These are phyloP conservation scores for Amphiprion percula DNA, from an alignment of 2,113 vertebrate genomes.

Conservation along the genomic window DNA sequence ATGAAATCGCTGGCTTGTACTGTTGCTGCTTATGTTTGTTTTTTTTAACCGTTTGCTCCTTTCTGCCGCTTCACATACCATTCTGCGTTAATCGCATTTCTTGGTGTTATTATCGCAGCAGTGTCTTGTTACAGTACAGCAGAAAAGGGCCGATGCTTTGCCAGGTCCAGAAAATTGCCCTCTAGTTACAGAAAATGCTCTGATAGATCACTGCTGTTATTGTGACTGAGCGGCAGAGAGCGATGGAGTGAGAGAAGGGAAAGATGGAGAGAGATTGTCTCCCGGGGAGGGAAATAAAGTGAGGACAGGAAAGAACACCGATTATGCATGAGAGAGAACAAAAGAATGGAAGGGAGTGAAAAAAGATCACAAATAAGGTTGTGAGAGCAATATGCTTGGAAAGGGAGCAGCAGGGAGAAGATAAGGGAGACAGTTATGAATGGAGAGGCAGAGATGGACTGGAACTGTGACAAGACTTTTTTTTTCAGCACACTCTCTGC, in stretches of 20 bases:
- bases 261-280: slow-evolving; percentile 64
- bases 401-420: slow-evolving; percentile 32
- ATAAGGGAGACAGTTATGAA: slow-evolving; percentile 56
- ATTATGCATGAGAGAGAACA: slow-evolving; percentile 66
- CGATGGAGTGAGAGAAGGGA: slow-evolving; percentile 45
- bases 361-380: slow-evolving; percentile 59
- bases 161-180: slow-evolving; percentile 62
- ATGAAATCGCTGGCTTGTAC: slow-evolving; percentile 42
- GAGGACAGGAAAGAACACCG: slow-evolving; percentile 56
- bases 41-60: neutral
- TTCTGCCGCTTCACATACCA: slow-evolving; percentile 12
- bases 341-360: slow-evolving; percentile 42
- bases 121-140: slow-evolving; percentile 40
- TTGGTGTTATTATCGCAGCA: slow-evolving; percentile 41
- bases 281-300: slow-evolving; percentile 50
- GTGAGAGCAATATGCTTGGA: slow-evolving; percentile 45
- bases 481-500: slow-evolving; percentile 30
- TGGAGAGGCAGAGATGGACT: slow-evolving; percentile 43
- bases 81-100: slow-evolving; percentile 49
- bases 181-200: slow-evolving; percentile 59
- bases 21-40: neutral
- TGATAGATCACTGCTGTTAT: slow-evolving; percentile 68
- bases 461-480: slow-evolving; percentile 48
- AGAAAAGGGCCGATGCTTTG: slow-evolving; percentile 33
- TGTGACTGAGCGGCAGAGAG: slow-evolving; percentile 60